These are phyloP conservation scores for Dasyprocta punctata DNA, from an alignment of 2,113 vertebrate genomes.

Conservation along the genomic window DNA sequence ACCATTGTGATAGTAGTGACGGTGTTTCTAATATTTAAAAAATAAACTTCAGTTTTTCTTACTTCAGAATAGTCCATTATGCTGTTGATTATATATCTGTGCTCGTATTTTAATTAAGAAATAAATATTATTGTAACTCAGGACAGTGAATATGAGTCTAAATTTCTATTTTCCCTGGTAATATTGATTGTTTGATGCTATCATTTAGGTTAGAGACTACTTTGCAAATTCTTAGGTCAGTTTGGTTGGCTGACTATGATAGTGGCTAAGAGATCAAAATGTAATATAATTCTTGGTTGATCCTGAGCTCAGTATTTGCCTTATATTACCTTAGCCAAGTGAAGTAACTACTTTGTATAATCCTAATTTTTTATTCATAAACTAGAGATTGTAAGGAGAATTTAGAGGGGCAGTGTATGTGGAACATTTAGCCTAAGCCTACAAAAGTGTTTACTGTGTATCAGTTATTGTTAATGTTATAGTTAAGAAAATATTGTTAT, in stretches of 20 bases:
- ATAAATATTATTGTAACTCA: background rate
- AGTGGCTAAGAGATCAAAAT: background rate
- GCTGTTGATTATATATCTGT: background rate
- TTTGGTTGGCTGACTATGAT: background rate
- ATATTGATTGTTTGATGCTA: background rate
- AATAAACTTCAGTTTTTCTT: background rate
- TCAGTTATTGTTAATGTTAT: constrained; percentile 30
- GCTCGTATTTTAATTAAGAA: constrained; percentile 20
- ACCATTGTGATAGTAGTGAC: background rate
- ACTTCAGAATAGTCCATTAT: background rate
- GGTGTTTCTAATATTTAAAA: constrained; percentile 28
- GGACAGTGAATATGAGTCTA: background rate
- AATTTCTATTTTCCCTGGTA: constrained; percentile 32
- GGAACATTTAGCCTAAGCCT: constrained; percentile 10
- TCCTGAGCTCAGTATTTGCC: background rate
- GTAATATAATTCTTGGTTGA: background rate
- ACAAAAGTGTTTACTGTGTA: background rate
- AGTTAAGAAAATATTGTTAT: constrained; percentile 47
- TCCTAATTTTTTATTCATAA: background rate
- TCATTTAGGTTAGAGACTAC: background rate
- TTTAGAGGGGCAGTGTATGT: constrained; percentile 34
- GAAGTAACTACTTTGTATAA: background rate
- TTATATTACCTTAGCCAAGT: background rate
- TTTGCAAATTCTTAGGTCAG: background rate
- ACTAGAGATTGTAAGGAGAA: background rate